Percentiles rank a stretch among this genome's conserved stretches.
phyloP scores from a whole-genome alignment of 2,113 vertebrate species.

The Tragelaphus scriptus region DNA sequence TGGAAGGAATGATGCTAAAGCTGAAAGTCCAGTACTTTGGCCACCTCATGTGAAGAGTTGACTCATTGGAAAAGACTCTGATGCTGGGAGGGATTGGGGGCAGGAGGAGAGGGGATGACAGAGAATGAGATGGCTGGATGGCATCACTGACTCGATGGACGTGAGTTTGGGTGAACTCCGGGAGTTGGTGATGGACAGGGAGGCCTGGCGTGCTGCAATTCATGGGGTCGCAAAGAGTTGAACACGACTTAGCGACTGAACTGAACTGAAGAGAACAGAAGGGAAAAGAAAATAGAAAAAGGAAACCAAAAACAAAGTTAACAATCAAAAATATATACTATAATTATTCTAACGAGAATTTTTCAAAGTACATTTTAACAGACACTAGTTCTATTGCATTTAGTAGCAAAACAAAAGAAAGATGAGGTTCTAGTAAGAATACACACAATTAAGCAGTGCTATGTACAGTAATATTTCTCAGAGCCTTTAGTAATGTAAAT shows the following conservation, averaged over 20 bases:
- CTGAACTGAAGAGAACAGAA: background rate
- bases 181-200: no score
- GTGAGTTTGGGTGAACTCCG: no score
- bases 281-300: background rate
- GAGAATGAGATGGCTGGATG: no score
- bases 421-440: background rate
- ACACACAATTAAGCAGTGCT: background rate
- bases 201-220: no score
- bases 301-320: background rate
- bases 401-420: background rate
- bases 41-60: no score
- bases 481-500: background rate
- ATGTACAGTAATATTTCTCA: background rate
- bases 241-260: no score
- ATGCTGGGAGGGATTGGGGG: no score
- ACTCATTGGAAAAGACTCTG: no score
- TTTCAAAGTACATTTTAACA: background rate
- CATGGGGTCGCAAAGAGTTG: rapidly evolving
- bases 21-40: no score
- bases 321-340: background rate
- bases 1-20: no score
- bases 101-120: no score
- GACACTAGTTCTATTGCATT: background rate
- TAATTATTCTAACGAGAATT: background rate
- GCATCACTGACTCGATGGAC: no score